Percentiles rank a stretch among this genome's conserved stretches.
These are phyloP conservation scores for Hypolimnas misippus DNA, from an alignment of 2,888 invertebrate genomes.

Conservation along the genomic window DNA sequence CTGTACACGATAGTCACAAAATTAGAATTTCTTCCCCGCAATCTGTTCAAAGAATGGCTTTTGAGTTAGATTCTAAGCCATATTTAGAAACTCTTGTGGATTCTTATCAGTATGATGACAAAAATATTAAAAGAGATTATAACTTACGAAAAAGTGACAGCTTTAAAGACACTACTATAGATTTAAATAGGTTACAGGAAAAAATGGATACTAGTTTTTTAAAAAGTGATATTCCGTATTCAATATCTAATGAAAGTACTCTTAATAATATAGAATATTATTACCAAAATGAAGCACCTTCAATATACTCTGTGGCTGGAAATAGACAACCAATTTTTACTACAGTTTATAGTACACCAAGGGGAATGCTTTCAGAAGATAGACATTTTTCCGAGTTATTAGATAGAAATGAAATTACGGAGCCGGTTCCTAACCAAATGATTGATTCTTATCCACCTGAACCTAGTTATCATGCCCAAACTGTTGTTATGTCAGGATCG, in stretches of 20 bases:
- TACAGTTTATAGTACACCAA: conserved; percentile 89
- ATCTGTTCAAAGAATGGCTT: conserved; percentile 65
- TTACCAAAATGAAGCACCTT: conserved; percentile 83
- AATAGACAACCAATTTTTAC: conserved; percentile 89
- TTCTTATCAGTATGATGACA: conserved; percentile 70
- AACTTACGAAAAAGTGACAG: conserved; percentile 58
- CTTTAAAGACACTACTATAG: conserved; percentile 62
- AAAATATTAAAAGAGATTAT: conserved; percentile 66
- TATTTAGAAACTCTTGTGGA: conserved; percentile 85
- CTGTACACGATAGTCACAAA: conserved; percentile 72
- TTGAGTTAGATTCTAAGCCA: conserved; percentile 73
- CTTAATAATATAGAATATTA: conserved; percentile 73
- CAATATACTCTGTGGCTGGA: conserved; percentile 90
- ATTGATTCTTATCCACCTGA: conserved; percentile 81
- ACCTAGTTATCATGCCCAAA: conserved; percentile 83
- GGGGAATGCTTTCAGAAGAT: conserved; percentile 85
- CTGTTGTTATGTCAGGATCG: conserved; percentile 75
- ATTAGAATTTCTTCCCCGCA: conserved; percentile 72
- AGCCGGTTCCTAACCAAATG: conserved; percentile 61
- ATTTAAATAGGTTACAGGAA: conserved; percentile 63
- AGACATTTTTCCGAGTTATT: conserved; percentile 87
- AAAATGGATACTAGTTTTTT: conserved; percentile 62
- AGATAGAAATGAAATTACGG: conserved; percentile 83
- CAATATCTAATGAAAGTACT: conserved; percentile 59
- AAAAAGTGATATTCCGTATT: conserved; percentile 62